Conservation (phyloP, 2,797 vertebrate species). For the Sebastes taczanowskii region DNA sequence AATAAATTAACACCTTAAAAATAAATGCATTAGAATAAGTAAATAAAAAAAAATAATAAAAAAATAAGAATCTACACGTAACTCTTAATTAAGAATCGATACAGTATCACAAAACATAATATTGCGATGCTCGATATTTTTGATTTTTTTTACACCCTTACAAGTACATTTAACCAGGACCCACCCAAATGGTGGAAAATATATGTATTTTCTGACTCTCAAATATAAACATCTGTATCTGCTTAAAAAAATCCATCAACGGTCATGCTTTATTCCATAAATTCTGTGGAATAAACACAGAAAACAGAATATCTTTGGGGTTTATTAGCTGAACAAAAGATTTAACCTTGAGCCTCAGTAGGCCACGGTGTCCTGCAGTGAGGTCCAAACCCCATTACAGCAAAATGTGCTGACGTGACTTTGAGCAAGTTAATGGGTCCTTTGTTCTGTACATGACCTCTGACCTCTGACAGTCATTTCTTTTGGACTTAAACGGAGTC, state of each 20-base stretch:
- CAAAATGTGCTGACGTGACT: background rate
- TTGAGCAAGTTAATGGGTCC: background rate
- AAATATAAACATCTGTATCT: background rate
- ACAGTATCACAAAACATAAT: too few species aligned
- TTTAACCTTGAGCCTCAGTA: background rate
- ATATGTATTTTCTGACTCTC: background rate
- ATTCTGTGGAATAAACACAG: background rate
- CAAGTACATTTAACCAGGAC: background rate
- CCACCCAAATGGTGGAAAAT: background rate
- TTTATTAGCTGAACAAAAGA: background rate
- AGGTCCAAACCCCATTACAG: background rate
- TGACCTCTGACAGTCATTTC: background rate
- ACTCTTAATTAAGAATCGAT: too few species aligned
- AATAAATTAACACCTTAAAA: too few species aligned
- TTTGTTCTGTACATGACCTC: background rate
- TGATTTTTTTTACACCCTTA: too few species aligned
- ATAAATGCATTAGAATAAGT: too few species aligned
- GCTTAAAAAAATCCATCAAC: background rate
- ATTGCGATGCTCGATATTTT: too few species aligned
- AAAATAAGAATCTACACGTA: background rate
- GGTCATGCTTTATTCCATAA: background rate
- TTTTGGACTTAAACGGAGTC: background rate
- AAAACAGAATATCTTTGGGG: background rate
- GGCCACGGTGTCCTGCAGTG: background rate
- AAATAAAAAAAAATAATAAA: too few species aligned